phyloP scores from a whole-genome alignment of 2,888 invertebrate species.

The Mythimna pallens region DNA sequence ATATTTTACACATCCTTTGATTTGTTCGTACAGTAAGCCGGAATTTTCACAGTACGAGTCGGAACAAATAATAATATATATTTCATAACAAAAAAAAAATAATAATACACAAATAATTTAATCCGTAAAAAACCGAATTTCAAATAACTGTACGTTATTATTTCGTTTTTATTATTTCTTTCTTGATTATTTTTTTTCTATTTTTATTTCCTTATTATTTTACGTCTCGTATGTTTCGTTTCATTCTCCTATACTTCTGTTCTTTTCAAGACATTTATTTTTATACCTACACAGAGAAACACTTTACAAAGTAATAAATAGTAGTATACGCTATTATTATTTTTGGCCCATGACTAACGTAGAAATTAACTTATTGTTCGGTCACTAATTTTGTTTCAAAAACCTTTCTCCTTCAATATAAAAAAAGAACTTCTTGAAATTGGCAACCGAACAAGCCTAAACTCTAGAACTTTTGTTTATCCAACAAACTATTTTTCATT shows the following conservation, averaged over 20 bases:
- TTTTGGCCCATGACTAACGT: slow-evolving; percentile 87
- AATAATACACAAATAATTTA: slow-evolving; percentile 75
- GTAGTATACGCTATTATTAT: slow-evolving; percentile 85
- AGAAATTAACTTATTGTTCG: slow-evolving; percentile 80
- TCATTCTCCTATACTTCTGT: slow-evolving; percentile 87
- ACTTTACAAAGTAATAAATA: slow-evolving; percentile 86
- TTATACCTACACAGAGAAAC: slow-evolving; percentile 90
- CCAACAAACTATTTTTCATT: slow-evolving; percentile 76
- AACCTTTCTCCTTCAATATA: slow-evolving; percentile 8
- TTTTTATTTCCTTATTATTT: slow-evolving; percentile 74
- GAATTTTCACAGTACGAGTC: slow-evolving; percentile 72
- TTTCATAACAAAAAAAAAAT: slow-evolving; percentile 47
- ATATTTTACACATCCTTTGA: slow-evolving; percentile 79
- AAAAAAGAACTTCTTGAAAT: slow-evolving; percentile 59
- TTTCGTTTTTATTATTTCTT: slow-evolving; percentile 71
- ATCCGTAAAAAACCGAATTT: slow-evolving; percentile 77
- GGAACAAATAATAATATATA: slow-evolving; percentile 66
- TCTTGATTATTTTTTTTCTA: slow-evolving; percentile 74
- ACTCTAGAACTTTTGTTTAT: slow-evolving; percentile 80
- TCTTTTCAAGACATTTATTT: slow-evolving; percentile 81
- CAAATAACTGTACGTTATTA: slow-evolving; percentile 71
- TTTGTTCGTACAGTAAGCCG: slow-evolving; percentile 82
- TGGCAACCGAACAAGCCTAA: slow-evolving; percentile 84
- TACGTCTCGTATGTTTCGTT: slow-evolving; percentile 72
- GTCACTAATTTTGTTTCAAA: slow-evolving; percentile 78